A percentile compares a stretch with the other conserved stretches of the same genome.
These are phyloP conservation scores for Neoaliturus tenellus DNA, from an alignment of 2,888 invertebrate species.

Conservation along the genomic window DNA sequence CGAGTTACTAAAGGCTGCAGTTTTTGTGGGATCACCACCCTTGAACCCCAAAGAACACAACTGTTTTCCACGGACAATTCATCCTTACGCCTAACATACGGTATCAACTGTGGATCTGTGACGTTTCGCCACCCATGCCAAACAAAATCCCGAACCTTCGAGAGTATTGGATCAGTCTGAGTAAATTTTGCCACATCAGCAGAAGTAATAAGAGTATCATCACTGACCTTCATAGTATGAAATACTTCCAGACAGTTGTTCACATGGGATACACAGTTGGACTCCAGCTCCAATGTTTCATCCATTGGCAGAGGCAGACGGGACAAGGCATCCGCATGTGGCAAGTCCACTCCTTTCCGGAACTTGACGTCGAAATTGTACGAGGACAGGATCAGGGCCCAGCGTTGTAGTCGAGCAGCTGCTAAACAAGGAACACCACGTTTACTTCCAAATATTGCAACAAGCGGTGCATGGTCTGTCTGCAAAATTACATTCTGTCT, in stretches of 20 bases:
- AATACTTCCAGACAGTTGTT: neutral
- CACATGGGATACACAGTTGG: neutral
- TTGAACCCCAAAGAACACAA: constrained; percentile 41
- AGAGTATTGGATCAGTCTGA: neutral
- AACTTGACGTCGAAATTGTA: constrained; percentile 13
- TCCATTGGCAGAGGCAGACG: neutral
- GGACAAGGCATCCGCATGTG: constrained; percentile 1
- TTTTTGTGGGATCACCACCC: neutral
- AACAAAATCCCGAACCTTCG: neutral
- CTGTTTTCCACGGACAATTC: neutral
- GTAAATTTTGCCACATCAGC: neutral
- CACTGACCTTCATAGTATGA: neutral
- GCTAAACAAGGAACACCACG: constrained; percentile 31
- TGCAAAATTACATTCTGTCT: neutral
- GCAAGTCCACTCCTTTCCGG: neutral
- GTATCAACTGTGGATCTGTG: neutral
- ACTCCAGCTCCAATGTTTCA: neutral
- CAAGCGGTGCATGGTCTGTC: constrained; percentile 15
- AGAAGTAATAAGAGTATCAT: neutral
- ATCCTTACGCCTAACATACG: neutral
- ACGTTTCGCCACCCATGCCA: constrained; percentile 8
- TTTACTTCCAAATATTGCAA: constrained; percentile 27
- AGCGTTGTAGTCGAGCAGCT: constrained; percentile 35
- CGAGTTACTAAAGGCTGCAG: neutral
- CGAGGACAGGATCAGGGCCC: constrained; percentile 17